These are phyloP conservation scores for Scrobipalpa atriplicella DNA, from an alignment of 2,888 invertebrate species.

Conservation along the genomic window DNA sequence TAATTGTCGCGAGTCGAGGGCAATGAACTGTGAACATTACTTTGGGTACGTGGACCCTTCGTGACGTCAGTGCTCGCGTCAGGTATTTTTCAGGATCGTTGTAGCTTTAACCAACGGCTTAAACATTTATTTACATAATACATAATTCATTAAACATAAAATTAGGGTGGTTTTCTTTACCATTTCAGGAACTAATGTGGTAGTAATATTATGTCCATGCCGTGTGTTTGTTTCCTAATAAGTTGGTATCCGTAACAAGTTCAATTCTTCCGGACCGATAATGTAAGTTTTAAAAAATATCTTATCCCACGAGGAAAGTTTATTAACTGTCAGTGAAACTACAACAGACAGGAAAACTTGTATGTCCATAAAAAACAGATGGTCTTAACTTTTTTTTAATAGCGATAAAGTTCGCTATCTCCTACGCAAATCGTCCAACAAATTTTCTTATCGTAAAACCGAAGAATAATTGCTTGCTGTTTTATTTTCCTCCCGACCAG, in stretches of 20 bases:
- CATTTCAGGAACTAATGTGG: no score
- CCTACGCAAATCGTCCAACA: slow-evolving; percentile 34
- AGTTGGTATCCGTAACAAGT: no score
- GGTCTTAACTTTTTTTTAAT: background rate
- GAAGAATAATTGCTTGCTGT: slow-evolving; percentile 44
- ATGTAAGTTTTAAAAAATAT: no score
- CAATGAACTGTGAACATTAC: slow-evolving; percentile 58
- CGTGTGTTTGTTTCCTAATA: no score
- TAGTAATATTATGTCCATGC: no score
- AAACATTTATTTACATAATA: no score
- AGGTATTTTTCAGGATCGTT: slow-evolving; percentile 3
- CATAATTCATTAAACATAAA: no score
- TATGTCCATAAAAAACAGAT: slow-evolving; percentile 10
- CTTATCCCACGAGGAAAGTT: no score
- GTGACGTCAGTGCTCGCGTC: slow-evolving; percentile 17
- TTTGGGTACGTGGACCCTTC: slow-evolving; percentile 36
- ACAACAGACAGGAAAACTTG: background rate
- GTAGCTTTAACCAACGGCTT: background rate
- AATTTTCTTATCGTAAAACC: slow-evolving; percentile 43
- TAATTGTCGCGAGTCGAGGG: slow-evolving; percentile 59
- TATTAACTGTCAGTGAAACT: background rate
- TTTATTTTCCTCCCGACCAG: slow-evolving; percentile 49
- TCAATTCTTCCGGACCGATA: no score
- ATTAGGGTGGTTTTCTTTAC: no score
- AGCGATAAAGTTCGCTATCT: slow-evolving; percentile 27